A percentile compares a stretch with the other conserved stretches of the same genome.
phyloP scores from a whole-genome alignment of 92 coral and sea anemone species.

The Epizoanthus illoricatus region DNA sequence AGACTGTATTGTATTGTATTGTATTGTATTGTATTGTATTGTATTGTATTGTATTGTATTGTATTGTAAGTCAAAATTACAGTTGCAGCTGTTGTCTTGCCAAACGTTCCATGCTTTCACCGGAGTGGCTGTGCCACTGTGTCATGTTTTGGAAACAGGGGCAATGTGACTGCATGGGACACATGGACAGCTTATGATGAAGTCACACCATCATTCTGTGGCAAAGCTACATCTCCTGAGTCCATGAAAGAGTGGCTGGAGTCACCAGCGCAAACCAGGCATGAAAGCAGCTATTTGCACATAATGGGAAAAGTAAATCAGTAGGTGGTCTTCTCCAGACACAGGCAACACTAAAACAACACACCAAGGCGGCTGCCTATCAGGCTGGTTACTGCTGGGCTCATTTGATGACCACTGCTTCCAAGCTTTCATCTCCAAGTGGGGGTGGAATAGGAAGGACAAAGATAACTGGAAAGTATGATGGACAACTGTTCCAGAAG shows the following conservation, averaged over 20 bases:
- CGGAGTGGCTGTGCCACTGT: too few species aligned
- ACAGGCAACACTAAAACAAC: conserved; percentile 50
- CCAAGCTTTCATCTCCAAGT: conserved; percentile 57
- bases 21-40: too few species aligned
- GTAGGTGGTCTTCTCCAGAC: background rate
- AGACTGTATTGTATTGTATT: too few species aligned
- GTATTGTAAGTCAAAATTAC: background rate
- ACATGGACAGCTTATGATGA: too few species aligned
- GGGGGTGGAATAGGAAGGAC: conserved; percentile 53
- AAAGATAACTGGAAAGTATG: conserved; percentile 33
- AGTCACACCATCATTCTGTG: too few species aligned
- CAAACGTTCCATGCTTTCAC: too few species aligned
- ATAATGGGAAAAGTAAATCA: conserved; percentile 35
- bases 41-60: too few species aligned
- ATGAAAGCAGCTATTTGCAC: conserved; percentile 53
- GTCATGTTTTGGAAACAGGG: background rate
- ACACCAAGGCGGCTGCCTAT: conserved; percentile 47
- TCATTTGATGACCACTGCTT: background rate
- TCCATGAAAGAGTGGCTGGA: too few species aligned
- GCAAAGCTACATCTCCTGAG: too few species aligned
- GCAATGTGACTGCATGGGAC: too few species aligned
- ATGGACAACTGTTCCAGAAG: conserved; percentile 41
- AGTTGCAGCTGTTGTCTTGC: background rate
- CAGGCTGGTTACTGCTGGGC: conserved; percentile 58
- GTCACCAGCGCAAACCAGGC: conserved; percentile 35